Base-by-base conservation (phyloP, 2,797 vertebrate genomes). In the Pseudochaenichthys georgianus region DNA sequence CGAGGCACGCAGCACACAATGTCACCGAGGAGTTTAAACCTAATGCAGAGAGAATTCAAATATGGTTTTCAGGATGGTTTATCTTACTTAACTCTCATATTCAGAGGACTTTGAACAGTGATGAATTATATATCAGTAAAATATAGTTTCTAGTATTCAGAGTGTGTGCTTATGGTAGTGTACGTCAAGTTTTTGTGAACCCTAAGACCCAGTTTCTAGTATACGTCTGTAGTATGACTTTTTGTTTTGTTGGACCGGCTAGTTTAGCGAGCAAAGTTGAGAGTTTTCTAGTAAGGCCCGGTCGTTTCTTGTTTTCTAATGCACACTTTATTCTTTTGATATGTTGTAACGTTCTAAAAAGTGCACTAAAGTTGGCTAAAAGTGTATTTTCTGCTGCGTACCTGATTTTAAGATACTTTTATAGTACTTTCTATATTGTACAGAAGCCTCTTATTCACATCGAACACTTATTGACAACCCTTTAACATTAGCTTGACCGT, bases 371-470 rank as follows among this genome's bases (percentile, higher is more conserved):
- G 54, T 55, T 55, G 17, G 52, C 12, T 31, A 54, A 23, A 31
- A 23, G 17, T n/a, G 48, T 50, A 19, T 19, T 50, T 50, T 57
- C 54, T 57, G 54, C 16, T 38, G 54, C 11, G 5, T 5, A 17
- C 54, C 54, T 38, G 31, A 57, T 48, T 46, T 45, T 60, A 4
- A 63, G 7, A 52, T 52, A 42, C 16, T n/a, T 63, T 43, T 62
- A 21, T 47, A n/a, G 9, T 41, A 41, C 28, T 19, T 15, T 6
- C 2, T 12, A 16, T 3, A 23, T 64, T 3, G 34, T 34, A 63
- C 17, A 64, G 28, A 9, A 21, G n/a, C 5, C 6, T 64, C 9
- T 9, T 41, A 41, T 64, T 64, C n/a, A 42, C n/a, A 21, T n/a
- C 21, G 21, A 21, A 21, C 21, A 21, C 21, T 21, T 21, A 21